Conservation (phyloP, 2,888 invertebrate genomes). For the Metacarcinus magister region DNA sequence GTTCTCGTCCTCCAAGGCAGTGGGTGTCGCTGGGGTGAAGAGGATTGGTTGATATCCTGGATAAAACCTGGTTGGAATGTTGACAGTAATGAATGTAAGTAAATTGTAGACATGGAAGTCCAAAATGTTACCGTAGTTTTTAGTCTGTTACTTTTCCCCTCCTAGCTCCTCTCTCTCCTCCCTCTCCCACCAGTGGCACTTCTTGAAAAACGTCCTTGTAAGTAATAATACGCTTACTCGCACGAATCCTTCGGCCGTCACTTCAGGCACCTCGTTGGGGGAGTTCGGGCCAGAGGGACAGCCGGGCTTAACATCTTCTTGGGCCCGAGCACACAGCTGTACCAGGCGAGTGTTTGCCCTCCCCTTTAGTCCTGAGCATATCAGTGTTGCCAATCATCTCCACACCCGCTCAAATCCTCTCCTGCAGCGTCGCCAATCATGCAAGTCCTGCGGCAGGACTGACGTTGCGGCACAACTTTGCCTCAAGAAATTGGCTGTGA, state of each 20-base stretch:
- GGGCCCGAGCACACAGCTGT: conserved; percentile 56
- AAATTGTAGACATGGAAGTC: background rate
- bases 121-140: background rate
- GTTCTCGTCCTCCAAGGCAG: background rate
- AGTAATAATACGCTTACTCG: background rate
- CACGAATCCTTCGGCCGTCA: background rate
- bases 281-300: conserved; percentile 14
- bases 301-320: conserved; percentile 53
- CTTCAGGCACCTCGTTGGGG: background rate
- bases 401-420: conserved; percentile 36
- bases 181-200: background rate
- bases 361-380: conserved; percentile 63
- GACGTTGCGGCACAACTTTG: background rate
- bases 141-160: background rate
- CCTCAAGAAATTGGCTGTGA: background rate
- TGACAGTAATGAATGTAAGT: background rate
- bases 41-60: background rate
- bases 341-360: conserved; percentile 51
- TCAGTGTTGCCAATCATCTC: conserved; percentile 68
- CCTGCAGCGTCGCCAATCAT: conserved; percentile 62
- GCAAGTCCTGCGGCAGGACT: conserved; percentile 38
- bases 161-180: background rate
- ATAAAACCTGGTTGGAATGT: background rate
- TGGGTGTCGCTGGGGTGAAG: background rate
- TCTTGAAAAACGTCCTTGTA: background rate